Percentiles rank a stretch among this genome's conserved stretches.
phyloP scores from a whole-genome alignment of 2,888 invertebrate species.

The Amiota communis region DNA sequence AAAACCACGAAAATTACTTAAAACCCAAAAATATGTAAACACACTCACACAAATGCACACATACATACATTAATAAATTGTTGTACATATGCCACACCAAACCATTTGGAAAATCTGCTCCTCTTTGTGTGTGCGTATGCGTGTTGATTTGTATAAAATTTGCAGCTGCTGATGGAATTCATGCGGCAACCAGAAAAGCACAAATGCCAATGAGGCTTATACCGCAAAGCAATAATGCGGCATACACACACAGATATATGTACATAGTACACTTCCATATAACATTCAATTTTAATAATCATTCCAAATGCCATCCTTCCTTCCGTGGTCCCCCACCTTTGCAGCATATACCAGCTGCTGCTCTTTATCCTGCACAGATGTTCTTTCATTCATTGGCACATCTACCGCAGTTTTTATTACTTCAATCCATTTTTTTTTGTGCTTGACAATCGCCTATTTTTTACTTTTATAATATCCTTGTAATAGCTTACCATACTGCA shows the following conservation, averaged over 20 bases:
- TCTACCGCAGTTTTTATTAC: neutral
- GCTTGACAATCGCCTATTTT: neutral
- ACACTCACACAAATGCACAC: neutral
- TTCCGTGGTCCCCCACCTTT: neutral
- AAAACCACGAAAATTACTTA: slow-evolving; percentile 20
- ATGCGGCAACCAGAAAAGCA: slow-evolving; percentile 20
- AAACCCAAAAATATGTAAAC: slow-evolving; percentile 12
- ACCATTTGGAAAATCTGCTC: slow-evolving; percentile 17
- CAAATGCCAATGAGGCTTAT: slow-evolving; percentile 22
- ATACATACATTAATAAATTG: neutral
- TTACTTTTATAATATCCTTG: neutral
- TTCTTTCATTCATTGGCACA: neutral
- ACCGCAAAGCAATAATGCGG: slow-evolving; percentile 29
- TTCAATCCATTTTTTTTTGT: neutral
- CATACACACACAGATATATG: neutral
- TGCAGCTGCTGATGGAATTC: slow-evolving; percentile 28
- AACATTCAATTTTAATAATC: slow-evolving; percentile 22
- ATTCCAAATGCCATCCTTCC: neutral
- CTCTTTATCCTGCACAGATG: neutral
- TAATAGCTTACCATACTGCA: neutral
- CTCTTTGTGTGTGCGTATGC: neutral
- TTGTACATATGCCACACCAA: neutral
- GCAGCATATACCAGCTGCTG: neutral
- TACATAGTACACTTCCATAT: no score
- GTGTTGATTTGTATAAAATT: slow-evolving; percentile 12